Conservation (phyloP, 2,888 invertebrate species). For the Chromoteleia sp. region DNA sequence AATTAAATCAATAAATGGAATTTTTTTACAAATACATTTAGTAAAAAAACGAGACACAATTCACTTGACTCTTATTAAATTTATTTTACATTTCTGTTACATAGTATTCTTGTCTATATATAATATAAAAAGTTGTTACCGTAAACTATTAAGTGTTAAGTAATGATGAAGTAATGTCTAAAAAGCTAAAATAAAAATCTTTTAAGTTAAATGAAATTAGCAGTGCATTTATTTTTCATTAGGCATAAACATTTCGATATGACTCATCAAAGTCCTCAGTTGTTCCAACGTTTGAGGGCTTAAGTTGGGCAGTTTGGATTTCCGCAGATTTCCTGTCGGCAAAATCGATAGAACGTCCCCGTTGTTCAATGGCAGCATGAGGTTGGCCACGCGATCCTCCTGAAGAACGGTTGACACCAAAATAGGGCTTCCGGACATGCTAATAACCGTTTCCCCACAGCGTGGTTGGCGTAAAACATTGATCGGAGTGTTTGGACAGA, state of each 20-base stretch:
- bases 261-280: constrained; percentile 55
- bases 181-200: no score
- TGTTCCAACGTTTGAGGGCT: constrained; percentile 37
- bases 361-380: constrained; percentile 88
- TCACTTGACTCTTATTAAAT: no score
- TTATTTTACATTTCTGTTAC: no score
- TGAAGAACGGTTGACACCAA: constrained; percentile 85
- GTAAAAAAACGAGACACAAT: no score
- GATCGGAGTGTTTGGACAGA: constrained; percentile 87
- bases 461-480: constrained; percentile 87
- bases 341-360: constrained; percentile 88
- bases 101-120: no score
- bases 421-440: constrained; percentile 86
- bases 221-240: neutral
- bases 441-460: constrained; percentile 88
- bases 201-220: no score
- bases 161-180: no score
- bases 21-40: no score
- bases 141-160: no score
- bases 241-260: constrained; percentile 66
- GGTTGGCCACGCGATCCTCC: constrained; percentile 87
- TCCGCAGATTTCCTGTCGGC: constrained; percentile 80
- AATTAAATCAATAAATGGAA: no score
- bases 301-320: constrained; percentile 57
- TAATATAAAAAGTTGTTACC: no score